Percentiles rank a stretch among this genome's conserved stretches.
Conservation (phyloP, 1,140 invertebrate genomes). For the Chironomus tepperi region DNA sequence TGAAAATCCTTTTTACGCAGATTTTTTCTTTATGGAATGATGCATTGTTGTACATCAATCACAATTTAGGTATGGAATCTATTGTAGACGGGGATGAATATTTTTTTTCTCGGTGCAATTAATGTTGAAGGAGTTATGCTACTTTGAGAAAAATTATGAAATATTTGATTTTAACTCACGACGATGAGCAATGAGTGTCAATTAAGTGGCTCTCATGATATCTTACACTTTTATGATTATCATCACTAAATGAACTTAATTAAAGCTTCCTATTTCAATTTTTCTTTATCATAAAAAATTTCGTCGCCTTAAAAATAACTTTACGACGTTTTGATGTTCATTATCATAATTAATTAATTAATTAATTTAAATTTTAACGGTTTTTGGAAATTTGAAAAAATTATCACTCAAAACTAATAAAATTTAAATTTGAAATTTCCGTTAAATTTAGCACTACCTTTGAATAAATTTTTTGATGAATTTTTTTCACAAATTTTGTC, state of each 20-base stretch:
- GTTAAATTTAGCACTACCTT: too few species aligned
- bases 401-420: too few species aligned
- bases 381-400: too few species aligned
- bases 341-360: too few species aligned
- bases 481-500: too few species aligned
- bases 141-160: neutral
- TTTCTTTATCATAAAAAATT: neutral
- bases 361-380: too few species aligned
- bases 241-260: neutral
- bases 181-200: neutral
- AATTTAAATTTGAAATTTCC: too few species aligned
- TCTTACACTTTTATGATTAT: slow-evolving; percentile 9
- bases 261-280: neutral
- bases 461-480: too few species aligned
- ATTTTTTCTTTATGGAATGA: neutral
- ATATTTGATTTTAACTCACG: neutral
- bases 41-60: slow-evolving; percentile 24
- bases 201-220: neutral
- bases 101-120: neutral
- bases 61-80: slow-evolving; percentile 16
- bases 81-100: neutral
- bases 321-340: too few species aligned
- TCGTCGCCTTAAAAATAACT: too few species aligned
- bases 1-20: slow-evolving; percentile 3
- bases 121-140: neutral